Percentiles rank a stretch among this genome's conserved stretches.
phyloP scores from a whole-genome alignment of 2,113 vertebrate genomes.

The Ploceus nigricollis region DNA sequence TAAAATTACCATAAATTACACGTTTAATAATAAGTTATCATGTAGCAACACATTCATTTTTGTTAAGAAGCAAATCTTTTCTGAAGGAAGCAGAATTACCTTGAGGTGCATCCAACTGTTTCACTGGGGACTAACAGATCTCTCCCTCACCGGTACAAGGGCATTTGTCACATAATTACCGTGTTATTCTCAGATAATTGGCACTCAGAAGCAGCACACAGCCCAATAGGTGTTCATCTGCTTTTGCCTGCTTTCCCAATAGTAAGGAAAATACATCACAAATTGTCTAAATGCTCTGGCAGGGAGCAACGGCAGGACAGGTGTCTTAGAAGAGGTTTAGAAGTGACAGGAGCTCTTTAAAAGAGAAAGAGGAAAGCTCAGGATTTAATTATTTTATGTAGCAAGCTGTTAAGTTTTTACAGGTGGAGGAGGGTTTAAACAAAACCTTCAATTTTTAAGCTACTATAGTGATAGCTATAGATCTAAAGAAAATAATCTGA shows the following conservation, averaged over 20 bases:
- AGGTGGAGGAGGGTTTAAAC: background rate
- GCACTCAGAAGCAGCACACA: background rate
- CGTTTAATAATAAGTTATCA: background rate
- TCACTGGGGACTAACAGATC: background rate
- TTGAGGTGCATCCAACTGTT: background rate
- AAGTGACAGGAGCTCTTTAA: background rate
- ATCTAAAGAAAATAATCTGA: background rate
- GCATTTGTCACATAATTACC: conserved; percentile 5
- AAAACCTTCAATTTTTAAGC: background rate
- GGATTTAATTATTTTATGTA: background rate
- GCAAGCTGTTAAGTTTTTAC: background rate
- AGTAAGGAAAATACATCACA: background rate
- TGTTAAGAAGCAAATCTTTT: background rate
- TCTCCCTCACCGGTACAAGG: background rate
- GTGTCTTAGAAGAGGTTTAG: background rate
- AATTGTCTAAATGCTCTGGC: background rate
- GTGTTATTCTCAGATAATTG: background rate
- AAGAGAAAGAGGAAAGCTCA: background rate
- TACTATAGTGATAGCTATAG: background rate
- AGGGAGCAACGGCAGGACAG: background rate
- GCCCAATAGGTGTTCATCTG: background rate
- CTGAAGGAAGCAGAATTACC: background rate
- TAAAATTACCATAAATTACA: background rate
- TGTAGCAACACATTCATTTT: background rate
- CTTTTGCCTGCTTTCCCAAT: background rate